Conservation (phyloP, 2,888 invertebrate genomes). For the Autographa gamma region DNA sequence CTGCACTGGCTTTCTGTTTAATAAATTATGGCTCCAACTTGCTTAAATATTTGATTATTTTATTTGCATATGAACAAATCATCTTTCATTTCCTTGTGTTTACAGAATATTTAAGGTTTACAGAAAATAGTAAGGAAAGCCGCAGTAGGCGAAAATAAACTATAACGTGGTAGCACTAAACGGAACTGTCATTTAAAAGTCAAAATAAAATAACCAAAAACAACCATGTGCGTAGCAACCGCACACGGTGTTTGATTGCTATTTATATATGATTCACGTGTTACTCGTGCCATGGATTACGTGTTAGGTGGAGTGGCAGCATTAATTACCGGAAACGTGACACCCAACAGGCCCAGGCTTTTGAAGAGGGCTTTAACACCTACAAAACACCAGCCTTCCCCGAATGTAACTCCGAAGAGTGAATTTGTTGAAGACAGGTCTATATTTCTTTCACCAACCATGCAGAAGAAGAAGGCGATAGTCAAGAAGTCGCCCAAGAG, state of each 20-base stretch:
- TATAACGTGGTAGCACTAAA: conserved; percentile 14
- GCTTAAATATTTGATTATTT: no score
- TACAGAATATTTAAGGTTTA: no score
- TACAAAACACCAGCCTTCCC: conserved; percentile 81
- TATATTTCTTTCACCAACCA: conserved; percentile 81
- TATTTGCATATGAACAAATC: no score
- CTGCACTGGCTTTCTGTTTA: no score
- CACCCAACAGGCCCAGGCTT: conserved; percentile 86
- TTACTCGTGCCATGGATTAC: conserved; percentile 79
- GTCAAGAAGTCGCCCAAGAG: conserved; percentile 85
- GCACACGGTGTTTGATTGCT: conserved; percentile 30
- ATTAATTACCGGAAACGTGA: conserved; percentile 88
- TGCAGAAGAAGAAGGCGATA: conserved; percentile 84
- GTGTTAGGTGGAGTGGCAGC: conserved; percentile 89
- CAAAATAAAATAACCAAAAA: conserved; percentile 60
- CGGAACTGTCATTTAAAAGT: conserved; percentile 33
- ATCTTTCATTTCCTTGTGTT: no score
- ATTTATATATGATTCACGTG: conserved; percentile 37
- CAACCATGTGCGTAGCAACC: conserved; percentile 68
- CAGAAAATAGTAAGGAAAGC: background rate
- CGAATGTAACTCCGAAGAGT: conserved; percentile 85
- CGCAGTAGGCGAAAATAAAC: conserved; percentile 15
- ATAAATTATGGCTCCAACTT: no score
- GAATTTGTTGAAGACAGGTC: conserved; percentile 80
- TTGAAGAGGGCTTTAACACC: conserved; percentile 80